These are phyloP conservation scores for Acrocyrtus sp. DNA, from an alignment of 2,888 invertebrate species.

Conservation along the genomic window DNA sequence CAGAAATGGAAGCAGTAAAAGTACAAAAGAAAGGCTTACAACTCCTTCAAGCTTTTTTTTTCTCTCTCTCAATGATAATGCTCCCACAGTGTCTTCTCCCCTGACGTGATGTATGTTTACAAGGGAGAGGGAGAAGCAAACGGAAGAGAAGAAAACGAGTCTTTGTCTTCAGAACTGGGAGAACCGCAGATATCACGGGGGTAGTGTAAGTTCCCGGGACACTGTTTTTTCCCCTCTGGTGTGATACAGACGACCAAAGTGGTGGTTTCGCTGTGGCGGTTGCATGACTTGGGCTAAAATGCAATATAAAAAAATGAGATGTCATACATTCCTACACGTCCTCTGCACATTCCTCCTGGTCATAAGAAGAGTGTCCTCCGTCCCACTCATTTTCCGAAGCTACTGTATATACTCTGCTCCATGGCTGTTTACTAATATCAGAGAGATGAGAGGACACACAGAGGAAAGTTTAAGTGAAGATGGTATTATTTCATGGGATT, in stretches of 20 bases:
- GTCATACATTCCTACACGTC: background rate
- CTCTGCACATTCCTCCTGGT: background rate
- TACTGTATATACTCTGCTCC: background rate
- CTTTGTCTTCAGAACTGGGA: background rate
- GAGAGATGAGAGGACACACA: background rate
- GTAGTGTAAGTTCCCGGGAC: too few species aligned
- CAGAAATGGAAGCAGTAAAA: background rate
- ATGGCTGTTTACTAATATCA: background rate
- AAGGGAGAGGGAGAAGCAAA: background rate
- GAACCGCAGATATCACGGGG: too few species aligned
- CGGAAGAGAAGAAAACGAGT: background rate
- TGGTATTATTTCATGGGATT: slow-evolving; percentile 36
- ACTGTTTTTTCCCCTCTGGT: too few species aligned
- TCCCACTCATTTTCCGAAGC: too few species aligned
- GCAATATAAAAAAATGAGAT: background rate
- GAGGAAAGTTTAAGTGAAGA: slow-evolving; percentile 14
- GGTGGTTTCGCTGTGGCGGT: too few species aligned
- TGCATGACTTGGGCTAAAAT: too few species aligned
- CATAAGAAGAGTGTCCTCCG: background rate
- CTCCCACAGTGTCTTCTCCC: too few species aligned
- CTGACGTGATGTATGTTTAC: background rate
- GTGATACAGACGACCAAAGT: too few species aligned
- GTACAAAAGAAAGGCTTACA: background rate
- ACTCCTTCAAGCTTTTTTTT: background rate
- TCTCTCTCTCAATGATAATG: background rate